These are phyloP conservation scores for Caenorhabditis brenneri DNA, from an alignment of 1,140 invertebrate genomes.

Conservation along the genomic window DNA sequence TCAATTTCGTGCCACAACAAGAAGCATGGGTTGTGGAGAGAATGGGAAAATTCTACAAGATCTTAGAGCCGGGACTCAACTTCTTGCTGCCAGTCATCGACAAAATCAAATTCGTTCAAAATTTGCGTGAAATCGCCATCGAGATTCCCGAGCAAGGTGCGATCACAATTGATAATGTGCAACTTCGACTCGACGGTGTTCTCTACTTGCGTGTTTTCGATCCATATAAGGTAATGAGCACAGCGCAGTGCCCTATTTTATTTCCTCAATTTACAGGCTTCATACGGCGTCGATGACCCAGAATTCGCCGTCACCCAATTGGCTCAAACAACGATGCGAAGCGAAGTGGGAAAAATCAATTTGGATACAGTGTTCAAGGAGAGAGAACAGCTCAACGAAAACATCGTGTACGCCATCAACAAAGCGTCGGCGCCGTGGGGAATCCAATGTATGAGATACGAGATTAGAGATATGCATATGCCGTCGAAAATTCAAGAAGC, in stretches of 20 bases:
- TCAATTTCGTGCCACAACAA: constrained; percentile 98
- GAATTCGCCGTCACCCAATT: constrained; percentile 98
- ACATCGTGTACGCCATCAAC: constrained; percentile 90
- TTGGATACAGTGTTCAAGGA: constrained; percentile 95
- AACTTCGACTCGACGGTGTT: constrained; percentile 93
- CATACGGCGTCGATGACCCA: constrained; percentile 98
- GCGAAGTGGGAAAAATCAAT: constrained; percentile 96
- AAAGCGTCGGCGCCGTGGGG: constrained; percentile 98
- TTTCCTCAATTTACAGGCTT: constrained; percentile 75
- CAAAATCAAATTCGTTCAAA: constrained; percentile 95
- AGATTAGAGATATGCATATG: constrained; percentile 91
- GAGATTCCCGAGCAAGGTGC: constrained; percentile 98
- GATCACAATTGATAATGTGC: constrained; percentile 86
- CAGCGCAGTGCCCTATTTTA: constrained; percentile 36
- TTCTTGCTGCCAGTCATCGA: constrained; percentile 89
- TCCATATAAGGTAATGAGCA: constrained; percentile 85
- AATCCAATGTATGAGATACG: constrained; percentile 93
- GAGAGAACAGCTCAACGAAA: constrained; percentile 91
- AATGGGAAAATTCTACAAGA: constrained; percentile 83
- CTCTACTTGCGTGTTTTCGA: constrained; percentile 91
- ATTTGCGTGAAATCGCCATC: constrained; percentile 97
- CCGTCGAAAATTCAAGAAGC: constrained; percentile 92
- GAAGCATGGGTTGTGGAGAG: constrained; percentile 98
- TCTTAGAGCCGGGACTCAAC: constrained; percentile 92
- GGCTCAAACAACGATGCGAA: constrained; percentile 98